Conservation (phyloP, 2,888 invertebrate genomes). For the Nephrocerus scutellatus region DNA sequence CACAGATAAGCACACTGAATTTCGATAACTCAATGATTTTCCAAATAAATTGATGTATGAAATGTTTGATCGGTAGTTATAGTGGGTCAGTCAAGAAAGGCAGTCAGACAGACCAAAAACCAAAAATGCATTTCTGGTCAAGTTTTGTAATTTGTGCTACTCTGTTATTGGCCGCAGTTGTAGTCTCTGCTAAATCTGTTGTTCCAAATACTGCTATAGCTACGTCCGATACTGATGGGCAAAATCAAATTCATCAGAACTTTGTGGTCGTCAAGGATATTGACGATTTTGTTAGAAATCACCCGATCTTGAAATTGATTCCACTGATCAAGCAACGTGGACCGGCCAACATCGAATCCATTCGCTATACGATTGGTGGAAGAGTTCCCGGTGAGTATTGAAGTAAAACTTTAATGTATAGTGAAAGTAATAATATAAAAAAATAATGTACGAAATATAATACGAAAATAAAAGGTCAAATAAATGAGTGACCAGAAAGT, state of each 20-base stretch:
- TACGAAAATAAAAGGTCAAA: too few species aligned
- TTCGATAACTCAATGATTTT: too few species aligned
- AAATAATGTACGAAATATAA: too few species aligned
- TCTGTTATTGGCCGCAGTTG: conserved; percentile 7
- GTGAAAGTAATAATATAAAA: too few species aligned
- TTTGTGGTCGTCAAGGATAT: conserved; percentile 35
- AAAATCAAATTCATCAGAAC: conserved; percentile 18
- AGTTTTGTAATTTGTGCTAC: conserved; percentile 5
- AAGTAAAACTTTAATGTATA: too few species aligned
- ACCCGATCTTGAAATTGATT: conserved; percentile 32
- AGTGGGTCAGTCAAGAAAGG: too few species aligned
- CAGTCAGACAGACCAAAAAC: too few species aligned
- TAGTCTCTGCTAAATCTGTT: too few species aligned
- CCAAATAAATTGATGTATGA: too few species aligned
- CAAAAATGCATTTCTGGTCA: conserved; percentile 11
- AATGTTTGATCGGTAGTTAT: too few species aligned
- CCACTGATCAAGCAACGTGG: conserved; percentile 28
- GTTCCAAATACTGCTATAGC: conserved; percentile 9
- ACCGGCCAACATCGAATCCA: conserved; percentile 22
- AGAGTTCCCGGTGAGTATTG: conserved; percentile 32
- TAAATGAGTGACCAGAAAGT: too few species aligned
- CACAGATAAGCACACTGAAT: too few species aligned
- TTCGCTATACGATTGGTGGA: conserved; percentile 38
- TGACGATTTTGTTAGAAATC: conserved; percentile 28
- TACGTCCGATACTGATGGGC: conserved; percentile 1